Evolutionary conservation across 2,113 vertebrate species (phyloP).

Genomic region (Odontesthes bonariensis): DNA sequence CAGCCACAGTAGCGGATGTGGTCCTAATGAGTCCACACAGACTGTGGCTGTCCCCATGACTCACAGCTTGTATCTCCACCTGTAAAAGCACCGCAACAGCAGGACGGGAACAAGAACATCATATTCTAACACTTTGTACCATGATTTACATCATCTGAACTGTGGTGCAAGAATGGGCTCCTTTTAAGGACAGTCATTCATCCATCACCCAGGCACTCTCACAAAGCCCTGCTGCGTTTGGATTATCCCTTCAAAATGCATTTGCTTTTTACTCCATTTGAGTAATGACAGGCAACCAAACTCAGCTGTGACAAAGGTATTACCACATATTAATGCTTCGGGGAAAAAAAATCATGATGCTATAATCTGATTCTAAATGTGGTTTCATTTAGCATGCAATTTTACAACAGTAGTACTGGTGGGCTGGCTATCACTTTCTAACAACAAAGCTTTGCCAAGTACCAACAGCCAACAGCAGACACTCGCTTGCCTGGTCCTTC

Average conservation of each 20-base stretch:
- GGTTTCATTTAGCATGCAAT: conserved; percentile 11
- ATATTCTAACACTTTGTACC: conserved; percentile 30
- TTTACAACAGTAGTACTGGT: background rate
- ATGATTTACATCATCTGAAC: conserved; percentile 61
- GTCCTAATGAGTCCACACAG: conserved; percentile 55
- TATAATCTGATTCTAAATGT: conserved; percentile 36
- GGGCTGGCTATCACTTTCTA: conserved; percentile 68
- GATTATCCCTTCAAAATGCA: conserved; percentile 74
- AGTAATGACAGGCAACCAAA: conserved; percentile 62
- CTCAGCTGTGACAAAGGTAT: conserved; percentile 60
- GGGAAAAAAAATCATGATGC: background rate
- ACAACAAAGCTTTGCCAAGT: conserved; percentile 74
- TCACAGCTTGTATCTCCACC: conserved; percentile 60
- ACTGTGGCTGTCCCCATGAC: conserved; percentile 43
- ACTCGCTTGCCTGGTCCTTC: conserved; percentile 46
- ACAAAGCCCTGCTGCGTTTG: conserved; percentile 63
- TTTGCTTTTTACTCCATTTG: conserved; percentile 63
- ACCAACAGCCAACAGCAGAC: conserved; percentile 68
- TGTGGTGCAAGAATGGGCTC: conserved; percentile 30
- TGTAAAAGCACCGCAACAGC: conserved; percentile 64
- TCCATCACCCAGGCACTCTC: conserved; percentile 61
- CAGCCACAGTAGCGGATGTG: conserved; percentile 33
- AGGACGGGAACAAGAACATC: conserved; percentile 54
- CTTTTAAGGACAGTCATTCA: conserved; percentile 63
- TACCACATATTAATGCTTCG: conserved; percentile 40